Percentiles rank a stretch among this genome's conserved stretches.
Evolutionary conservation across 1,140 invertebrate genomes (phyloP).

Genomic region (Meloidogyne hapla): DNA sequence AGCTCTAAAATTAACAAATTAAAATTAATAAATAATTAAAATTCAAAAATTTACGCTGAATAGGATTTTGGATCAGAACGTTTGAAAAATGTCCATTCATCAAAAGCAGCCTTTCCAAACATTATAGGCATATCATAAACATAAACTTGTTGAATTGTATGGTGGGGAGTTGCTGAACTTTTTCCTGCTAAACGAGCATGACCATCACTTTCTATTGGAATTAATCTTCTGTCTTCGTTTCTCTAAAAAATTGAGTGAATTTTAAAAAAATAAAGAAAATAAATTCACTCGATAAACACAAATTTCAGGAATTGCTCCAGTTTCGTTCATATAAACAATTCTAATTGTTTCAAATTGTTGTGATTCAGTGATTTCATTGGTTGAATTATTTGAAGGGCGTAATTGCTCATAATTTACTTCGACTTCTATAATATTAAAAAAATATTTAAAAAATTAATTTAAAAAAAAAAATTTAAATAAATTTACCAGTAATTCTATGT

Average conservation of each 20-base stretch:
- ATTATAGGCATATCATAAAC: slow-evolving; percentile 95
- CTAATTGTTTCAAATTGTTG: slow-evolving; percentile 36
- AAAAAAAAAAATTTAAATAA: neutral
- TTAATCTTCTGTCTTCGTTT: slow-evolving; percentile 4
- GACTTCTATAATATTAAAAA: slow-evolving; percentile 43
- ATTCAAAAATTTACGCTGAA: slow-evolving; percentile 38
- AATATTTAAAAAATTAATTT: too few relatives aligned
- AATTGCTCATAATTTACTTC: slow-evolving; percentile 49
- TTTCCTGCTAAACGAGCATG: slow-evolving; percentile 32
- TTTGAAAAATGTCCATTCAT: slow-evolving; percentile 78
- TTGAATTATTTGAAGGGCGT: neutral
- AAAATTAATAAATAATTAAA: neutral
- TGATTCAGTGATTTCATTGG: neutral
- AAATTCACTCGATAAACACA: slow-evolving; percentile 38
- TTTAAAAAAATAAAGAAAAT: neutral
- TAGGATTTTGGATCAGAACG: slow-evolving; percentile 68
- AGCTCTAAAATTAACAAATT: slow-evolving; percentile 3
- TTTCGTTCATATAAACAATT: slow-evolving; percentile 61
- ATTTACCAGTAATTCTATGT: slow-evolving; percentile 47
- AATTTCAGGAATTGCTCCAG: slow-evolving; percentile 62
- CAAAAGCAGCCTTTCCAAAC: slow-evolving; percentile 82
- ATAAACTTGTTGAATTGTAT: slow-evolving; percentile 73
- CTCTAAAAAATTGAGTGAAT: neutral
- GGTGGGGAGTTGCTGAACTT: slow-evolving; percentile 35
- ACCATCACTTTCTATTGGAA: neutral